Evolutionary conservation across 2,888 invertebrate genomes (phyloP).

Genomic region (Papilio protenor): DNA sequence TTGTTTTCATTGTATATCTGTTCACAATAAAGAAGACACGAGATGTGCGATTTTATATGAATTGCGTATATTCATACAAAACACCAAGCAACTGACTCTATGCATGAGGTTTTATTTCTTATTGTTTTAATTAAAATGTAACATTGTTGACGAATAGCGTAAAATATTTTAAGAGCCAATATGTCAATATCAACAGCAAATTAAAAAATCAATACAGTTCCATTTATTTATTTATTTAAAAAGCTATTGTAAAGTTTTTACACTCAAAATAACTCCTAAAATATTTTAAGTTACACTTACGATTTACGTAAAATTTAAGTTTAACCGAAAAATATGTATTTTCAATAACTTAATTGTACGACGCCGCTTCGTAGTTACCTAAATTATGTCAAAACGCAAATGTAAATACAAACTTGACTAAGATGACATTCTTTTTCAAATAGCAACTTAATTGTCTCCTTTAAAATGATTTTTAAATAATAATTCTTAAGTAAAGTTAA

Average conservation of each 20-base stretch:
- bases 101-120: constrained; percentile 20
- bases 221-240: constrained; percentile 14
- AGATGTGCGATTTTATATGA: constrained; percentile 16
- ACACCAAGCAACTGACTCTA: constrained; percentile 31
- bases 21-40: constrained; percentile 7
- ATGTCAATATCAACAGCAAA: background rate
- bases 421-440: background rate
- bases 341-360: constrained; percentile 37
- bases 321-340: constrained; percentile 8
- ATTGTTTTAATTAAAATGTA: constrained; percentile 27
- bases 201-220: constrained; percentile 11
- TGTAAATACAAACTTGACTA: constrained; percentile 3
- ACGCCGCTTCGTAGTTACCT: constrained; percentile 29
- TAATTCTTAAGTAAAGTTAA: background rate
- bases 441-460: background rate
- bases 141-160: constrained; percentile 8
- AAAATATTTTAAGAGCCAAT: constrained; percentile 40
- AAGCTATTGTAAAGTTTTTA: constrained; percentile 17
- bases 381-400: constrained; percentile 33
- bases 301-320: constrained; percentile 8
- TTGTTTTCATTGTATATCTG: background rate
- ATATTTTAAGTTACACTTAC: constrained; percentile 35
- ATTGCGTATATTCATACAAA: constrained; percentile 7
- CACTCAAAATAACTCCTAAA: constrained; percentile 27
- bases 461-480: background rate